Base-by-base conservation (phyloP, 2,113 vertebrate genomes). In the Hipposideros armiger region DNA sequence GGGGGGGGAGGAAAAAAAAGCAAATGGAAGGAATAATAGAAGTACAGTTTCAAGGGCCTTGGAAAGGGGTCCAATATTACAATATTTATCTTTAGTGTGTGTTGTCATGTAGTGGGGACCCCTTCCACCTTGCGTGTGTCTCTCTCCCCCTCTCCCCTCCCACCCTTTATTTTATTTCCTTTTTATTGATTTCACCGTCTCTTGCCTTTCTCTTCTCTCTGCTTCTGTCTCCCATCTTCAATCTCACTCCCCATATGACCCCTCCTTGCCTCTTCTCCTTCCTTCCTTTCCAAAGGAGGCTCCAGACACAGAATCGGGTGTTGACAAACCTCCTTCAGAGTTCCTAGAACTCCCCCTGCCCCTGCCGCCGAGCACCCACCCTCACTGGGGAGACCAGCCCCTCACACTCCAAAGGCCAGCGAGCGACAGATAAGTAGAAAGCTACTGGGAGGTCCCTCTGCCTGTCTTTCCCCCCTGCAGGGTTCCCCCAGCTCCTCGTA, bases 71-170 rank as follows among this genome's bases (percentile, higher is more conserved):
- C 22, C 36, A 28, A 50, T 42, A 16, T 4, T 11, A 56, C 45
- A 32, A 0, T 50, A 22, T 40, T 78, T 40, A 2, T 36, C 66
- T 42, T 40, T 50, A 52, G 0, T 15, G 3, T 42, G 14, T 52
- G 5, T 7, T 47, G 24, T n/a, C 14, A 0, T 2, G 0, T 8
- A 1, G 40, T 7, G 30, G 19, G 7, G 3, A 11, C 24, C 24
- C 13, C 6, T 42, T 3, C 83, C 56, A 42, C 67, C 32, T 36
- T 89, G 14, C 22, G 11, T 52, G 17, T 26, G 28, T 45, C 60
- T 64, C 32, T 28, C 60, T 22, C 47, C 26, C 17, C 40, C 42
- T 77, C 16, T 67, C 56, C 4, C 45, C 32, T 7, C 17, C 64
- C 30, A 1, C 13, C 30, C 78, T 30, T 47, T 11, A 22, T 16